Evolutionary conservation across 1,140 invertebrate genomes (phyloP).

Genomic region (Papilio aristodemus): DNA sequence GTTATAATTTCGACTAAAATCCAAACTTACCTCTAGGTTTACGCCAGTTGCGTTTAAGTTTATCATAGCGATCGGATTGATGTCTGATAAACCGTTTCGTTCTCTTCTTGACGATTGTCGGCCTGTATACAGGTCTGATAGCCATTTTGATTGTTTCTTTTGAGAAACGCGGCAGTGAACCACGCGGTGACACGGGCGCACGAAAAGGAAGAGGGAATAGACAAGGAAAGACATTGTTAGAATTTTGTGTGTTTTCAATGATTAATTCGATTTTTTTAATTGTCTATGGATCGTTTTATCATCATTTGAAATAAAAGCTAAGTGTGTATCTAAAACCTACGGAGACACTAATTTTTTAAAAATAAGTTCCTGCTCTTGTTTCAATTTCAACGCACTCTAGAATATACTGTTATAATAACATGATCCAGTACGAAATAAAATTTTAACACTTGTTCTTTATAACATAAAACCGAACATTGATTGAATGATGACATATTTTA

Average conservation of each 20-base stretch:
- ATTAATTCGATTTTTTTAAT: conserved; percentile 13
- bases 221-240: conserved; percentile 67
- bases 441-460: too few species aligned
- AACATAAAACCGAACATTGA: too few species aligned
- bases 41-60: conserved; percentile 88
- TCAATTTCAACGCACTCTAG: too few species aligned
- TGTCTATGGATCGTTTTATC: conserved; percentile 36
- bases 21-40: conserved; percentile 81
- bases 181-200: conserved; percentile 79
- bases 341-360: too few species aligned
- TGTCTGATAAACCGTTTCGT: conserved; percentile 98
- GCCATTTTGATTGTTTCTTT: conserved; percentile 84
- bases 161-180: conserved; percentile 66
- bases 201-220: conserved; percentile 74
- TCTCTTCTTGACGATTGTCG: conserved; percentile 96
- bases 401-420: too few species aligned
- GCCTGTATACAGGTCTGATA: conserved; percentile 92
- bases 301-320: background rate
- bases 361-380: too few species aligned
- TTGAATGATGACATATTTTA: too few species aligned
- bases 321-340: too few species aligned
- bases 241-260: conserved; percentile 57
- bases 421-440: too few species aligned
- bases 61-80: conserved; percentile 97
- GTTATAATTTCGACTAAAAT: background rate